Base-by-base conservation (phyloP, 2,888 invertebrate genomes). In the Myathropa florea region DNA sequence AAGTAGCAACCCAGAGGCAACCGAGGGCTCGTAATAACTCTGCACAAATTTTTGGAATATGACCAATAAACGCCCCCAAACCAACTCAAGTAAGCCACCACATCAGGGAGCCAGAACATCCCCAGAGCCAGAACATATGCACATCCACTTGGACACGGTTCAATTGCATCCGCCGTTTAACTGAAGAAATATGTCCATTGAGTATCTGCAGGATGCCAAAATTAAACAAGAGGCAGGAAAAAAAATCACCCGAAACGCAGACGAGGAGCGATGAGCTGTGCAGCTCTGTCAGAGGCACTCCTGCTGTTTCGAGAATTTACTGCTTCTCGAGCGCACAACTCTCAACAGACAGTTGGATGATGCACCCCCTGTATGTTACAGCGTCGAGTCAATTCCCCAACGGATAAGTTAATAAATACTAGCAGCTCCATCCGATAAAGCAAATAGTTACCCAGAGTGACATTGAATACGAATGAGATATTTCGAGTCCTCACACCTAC, bases 41-140 rank as follows among this genome's bases (percentile, higher is more conserved):
- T 86, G 73, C 75, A 24, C 73, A 67, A 64, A 83, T 86, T 86
- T 83, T 86, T 86, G 86, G 86, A 83, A 86, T 86, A 86, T 86
- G 64, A 86, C 86, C 86, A 86, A 86, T 86, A 86, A 86, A 86
- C 86, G 86, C 86, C 86, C 78, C 78, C 86, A 75, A 82, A 78
- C 60, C 78, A 36, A 46, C 53, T 59, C 53, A 73, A 68, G 46
- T 53, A 26, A 76, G 24, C 60, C 60, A 24, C 63, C 70, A 36
- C 65, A 65, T 36, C 63, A 57, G 36, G 46, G 33, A 21, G 18
- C 28, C 63, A n/a, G 60, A 39, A 77, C 36, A 73, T 46, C 28
- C 39, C 60, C 70, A 39, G 68, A 70, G n/a, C n/a, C n/a, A n/a
- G n/a, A 64, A 76, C 61, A 79, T 83, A 65, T 73, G 71, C 65